Evolutionary conservation across 2,113 vertebrate species (phyloP).

Genomic region (Chaetops frenatus): DNA sequence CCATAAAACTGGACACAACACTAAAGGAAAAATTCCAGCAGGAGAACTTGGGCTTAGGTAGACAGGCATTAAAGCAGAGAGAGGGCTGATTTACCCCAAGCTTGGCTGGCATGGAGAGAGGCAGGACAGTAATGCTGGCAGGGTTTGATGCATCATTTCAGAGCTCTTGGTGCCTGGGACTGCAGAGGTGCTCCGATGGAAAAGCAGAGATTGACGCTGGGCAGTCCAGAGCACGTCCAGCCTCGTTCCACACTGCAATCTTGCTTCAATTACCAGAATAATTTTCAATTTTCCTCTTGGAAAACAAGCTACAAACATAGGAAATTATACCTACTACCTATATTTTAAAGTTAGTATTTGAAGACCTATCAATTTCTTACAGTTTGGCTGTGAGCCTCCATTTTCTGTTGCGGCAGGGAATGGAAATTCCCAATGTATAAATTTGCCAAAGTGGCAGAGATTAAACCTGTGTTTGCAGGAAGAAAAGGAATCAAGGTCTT

Average conservation of each 20-base stretch:
- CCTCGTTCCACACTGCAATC: neutral
- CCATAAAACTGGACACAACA: neutral
- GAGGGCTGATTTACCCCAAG: neutral
- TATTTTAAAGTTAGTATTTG: neutral
- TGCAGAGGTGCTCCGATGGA: neutral
- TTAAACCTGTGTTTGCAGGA: neutral
- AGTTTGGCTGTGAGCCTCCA: neutral
- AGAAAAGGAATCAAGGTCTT: constrained; percentile 3
- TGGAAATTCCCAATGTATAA: neutral
- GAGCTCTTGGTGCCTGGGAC: neutral
- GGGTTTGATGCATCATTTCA: neutral
- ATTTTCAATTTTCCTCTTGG: neutral
- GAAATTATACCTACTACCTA: neutral
- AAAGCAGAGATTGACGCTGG: accelerated
- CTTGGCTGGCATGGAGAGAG: neutral
- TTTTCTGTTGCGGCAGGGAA: neutral
- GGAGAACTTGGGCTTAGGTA: neutral
- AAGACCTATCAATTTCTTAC: neutral
- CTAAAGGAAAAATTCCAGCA: neutral
- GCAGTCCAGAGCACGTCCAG: neutral
- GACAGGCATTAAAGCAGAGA: neutral
- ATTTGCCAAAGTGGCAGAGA: neutral
- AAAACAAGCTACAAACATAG: neutral
- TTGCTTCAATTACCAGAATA: neutral
- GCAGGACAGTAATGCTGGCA: neutral